These are phyloP conservation scores for Hesperia comma DNA, from an alignment of 2,888 invertebrate genomes.

Conservation along the genomic window DNA sequence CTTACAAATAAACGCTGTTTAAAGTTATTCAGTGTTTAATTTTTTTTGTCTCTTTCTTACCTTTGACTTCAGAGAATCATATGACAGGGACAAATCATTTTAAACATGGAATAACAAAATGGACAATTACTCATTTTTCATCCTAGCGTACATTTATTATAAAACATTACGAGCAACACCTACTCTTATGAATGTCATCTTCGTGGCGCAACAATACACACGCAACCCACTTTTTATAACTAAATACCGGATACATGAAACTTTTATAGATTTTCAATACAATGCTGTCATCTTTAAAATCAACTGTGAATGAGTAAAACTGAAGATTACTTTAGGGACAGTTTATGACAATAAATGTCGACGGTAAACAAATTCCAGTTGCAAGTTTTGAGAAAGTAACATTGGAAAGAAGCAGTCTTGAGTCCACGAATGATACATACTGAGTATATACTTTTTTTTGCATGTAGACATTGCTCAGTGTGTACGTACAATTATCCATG, in stretches of 20 bases:
- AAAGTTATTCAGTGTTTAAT: too few relatives aligned
- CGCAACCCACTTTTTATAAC: constrained; percentile 48
- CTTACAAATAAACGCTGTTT: too few relatives aligned
- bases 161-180: constrained; percentile 22
- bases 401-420: too few relatives aligned
- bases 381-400: too few relatives aligned
- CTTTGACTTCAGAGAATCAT: too few relatives aligned
- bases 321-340: constrained; percentile 36
- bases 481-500: too few relatives aligned
- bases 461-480: too few relatives aligned
- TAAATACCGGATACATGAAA: constrained; percentile 48
- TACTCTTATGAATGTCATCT: constrained; percentile 25
- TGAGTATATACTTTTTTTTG: too few relatives aligned
- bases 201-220: constrained; percentile 35
- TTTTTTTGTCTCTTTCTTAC: too few relatives aligned
- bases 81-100: too few relatives aligned
- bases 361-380: too few relatives aligned
- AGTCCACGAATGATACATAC: too few relatives aligned
- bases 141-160: background rate
- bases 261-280: constrained; percentile 50
- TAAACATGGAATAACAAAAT: background rate
- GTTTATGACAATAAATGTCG: background rate
- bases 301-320: constrained; percentile 40
- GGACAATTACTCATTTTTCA: background rate
- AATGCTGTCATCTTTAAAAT: constrained; percentile 49